A percentile compares a stretch with the other conserved stretches of the same genome.
These are phyloP conservation scores for Papilio dardanus DNA, from an alignment of 1,140 invertebrate genomes.

Conservation along the genomic window DNA sequence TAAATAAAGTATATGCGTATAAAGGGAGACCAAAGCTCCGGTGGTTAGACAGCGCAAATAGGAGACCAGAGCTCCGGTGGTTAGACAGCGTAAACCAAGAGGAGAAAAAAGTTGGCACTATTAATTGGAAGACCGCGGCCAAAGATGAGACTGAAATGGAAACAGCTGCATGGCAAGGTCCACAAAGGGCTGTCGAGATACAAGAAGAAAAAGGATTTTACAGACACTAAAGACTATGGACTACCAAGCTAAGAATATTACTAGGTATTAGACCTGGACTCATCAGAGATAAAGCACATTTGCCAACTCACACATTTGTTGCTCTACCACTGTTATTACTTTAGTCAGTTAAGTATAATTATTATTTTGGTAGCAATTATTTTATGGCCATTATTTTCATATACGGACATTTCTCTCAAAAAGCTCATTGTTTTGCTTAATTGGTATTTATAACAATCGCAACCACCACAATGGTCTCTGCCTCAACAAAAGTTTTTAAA, in stretches of 20 bases:
- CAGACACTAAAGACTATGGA: neutral
- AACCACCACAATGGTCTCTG: slow-evolving; percentile 1
- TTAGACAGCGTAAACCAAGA: too few species aligned
- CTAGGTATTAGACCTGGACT: neutral
- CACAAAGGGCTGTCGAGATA: too few species aligned
- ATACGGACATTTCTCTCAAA: slow-evolving; percentile 7
- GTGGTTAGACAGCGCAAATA: too few species aligned
- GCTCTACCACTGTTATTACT: neutral
- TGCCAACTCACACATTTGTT: neutral
- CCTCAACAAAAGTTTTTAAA: slow-evolving; percentile 19
- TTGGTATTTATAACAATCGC: slow-evolving; percentile 33
- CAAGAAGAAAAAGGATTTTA: neutral
- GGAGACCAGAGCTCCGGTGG: too few species aligned
- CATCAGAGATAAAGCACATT: neutral
- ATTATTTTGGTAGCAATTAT: neutral
- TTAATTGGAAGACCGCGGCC: too few species aligned
- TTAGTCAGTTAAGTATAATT: neutral
- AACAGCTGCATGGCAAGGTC: too few species aligned
- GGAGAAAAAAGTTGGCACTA: too few species aligned
- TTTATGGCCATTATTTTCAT: slow-evolving; percentile 18
- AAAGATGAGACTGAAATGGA: too few species aligned
- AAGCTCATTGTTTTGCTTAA: slow-evolving; percentile 22
- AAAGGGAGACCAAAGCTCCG: too few species aligned
- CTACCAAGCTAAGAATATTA: neutral
- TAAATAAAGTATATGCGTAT: too few species aligned